A percentile compares a stretch with the other conserved stretches of the same genome.
Evolutionary conservation across 2,888 invertebrate genomes (phyloP).

Genomic region (Panopea generosa): DNA sequence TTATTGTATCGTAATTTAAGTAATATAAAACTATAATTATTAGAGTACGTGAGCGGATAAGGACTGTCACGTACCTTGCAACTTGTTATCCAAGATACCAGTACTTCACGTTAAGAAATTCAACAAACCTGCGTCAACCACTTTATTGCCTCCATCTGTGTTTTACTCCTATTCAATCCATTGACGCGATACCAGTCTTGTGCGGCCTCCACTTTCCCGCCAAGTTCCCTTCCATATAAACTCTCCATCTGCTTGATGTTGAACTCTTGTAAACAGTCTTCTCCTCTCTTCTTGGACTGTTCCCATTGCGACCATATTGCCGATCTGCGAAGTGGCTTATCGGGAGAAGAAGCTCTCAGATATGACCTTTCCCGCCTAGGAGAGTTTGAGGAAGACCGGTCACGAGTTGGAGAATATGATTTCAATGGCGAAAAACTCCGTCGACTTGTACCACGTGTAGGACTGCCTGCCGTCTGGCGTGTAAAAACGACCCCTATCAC

Average conservation of each 20-base stretch:
- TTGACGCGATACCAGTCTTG: slow-evolving; percentile 56
- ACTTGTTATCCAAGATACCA: too few relatives aligned
- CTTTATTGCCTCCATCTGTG: slow-evolving; percentile 45
- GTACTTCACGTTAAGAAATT: too few relatives aligned
- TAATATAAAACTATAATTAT: too few relatives aligned
- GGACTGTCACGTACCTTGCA: too few relatives aligned
- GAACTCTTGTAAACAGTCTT: slow-evolving; percentile 58
- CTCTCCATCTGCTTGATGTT: slow-evolving; percentile 64
- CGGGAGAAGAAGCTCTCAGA: slow-evolving; percentile 55
- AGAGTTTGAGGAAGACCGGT: slow-evolving; percentile 6
- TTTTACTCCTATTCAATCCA: slow-evolving; percentile 54
- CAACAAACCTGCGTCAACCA: slow-evolving; percentile 47
- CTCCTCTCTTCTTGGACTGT: slow-evolving; percentile 35
- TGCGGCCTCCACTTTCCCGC: slow-evolving; percentile 63
- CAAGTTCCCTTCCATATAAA: slow-evolving; percentile 64
- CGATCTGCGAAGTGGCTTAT: slow-evolving; percentile 45
- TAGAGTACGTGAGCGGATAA: too few relatives aligned
- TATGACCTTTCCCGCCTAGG: slow-evolving; percentile 54
- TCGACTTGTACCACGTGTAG: slow-evolving; percentile 11
- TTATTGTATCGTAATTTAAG: too few relatives aligned
- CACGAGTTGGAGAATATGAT: slow-evolving; percentile 31
- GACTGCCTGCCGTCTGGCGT: background rate
- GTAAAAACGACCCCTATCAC: background rate
- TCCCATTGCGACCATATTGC: slow-evolving; percentile 61
- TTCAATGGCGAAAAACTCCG: slow-evolving; percentile 25